Conservation (phyloP, 1,140 invertebrate species). For the Orchestia grillus region DNA sequence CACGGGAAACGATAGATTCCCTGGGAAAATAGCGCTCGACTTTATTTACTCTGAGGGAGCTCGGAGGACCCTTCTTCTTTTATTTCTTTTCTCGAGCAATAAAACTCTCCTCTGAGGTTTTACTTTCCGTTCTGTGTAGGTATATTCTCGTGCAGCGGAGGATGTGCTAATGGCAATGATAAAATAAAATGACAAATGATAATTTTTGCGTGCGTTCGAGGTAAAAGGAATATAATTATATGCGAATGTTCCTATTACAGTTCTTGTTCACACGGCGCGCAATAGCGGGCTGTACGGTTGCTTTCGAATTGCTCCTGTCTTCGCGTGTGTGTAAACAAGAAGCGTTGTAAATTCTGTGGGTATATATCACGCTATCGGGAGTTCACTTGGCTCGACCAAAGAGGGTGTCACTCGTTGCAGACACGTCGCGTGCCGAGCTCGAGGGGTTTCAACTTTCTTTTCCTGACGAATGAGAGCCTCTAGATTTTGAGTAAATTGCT, state of each 20-base stretch:
- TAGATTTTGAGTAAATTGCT: not conserved
- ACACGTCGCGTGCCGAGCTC: too few species aligned
- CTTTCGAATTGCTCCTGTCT: too few species aligned
- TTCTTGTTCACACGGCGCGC: not conserved
- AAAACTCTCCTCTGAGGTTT: not conserved
- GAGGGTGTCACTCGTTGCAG: too few species aligned
- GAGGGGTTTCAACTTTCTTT: too few species aligned
- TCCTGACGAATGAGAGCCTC: not conserved
- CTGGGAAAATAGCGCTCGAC: not conserved
- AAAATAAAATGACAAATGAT: not conserved
- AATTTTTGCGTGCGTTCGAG: not conserved
- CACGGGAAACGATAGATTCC: not conserved
- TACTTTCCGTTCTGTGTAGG: not conserved
- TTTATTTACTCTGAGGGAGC: not conserved
- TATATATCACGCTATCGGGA: too few species aligned
- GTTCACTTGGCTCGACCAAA: too few species aligned
- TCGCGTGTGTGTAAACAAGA: too few species aligned
- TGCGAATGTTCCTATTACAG: not conserved
- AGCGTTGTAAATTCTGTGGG: too few species aligned
- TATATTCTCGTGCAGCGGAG: not conserved
- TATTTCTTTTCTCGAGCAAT: not conserved
- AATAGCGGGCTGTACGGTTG: not conserved
- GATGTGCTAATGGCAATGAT: not conserved
- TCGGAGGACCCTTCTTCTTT: not conserved
- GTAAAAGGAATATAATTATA: not conserved